Percentiles rank a stretch among this genome's conserved stretches.
These are phyloP conservation scores for Eonycteris spelaea DNA, from an alignment of 2,113 vertebrate genomes.

Conservation along the genomic window DNA sequence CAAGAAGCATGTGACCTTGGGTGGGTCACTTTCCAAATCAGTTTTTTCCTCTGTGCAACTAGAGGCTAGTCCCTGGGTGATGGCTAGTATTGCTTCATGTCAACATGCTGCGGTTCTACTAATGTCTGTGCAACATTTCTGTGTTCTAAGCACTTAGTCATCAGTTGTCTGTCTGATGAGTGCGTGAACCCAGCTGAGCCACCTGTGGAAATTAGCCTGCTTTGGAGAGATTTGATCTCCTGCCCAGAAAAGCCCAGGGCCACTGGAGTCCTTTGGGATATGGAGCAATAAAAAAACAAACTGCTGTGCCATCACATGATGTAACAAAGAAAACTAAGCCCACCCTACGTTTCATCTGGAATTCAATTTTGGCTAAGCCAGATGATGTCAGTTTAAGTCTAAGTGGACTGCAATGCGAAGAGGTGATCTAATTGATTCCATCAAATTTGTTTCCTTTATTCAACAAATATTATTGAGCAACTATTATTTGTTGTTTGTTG, in stretches of 20 bases:
- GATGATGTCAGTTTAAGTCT: not conserved
- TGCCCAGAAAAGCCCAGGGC: constrained; percentile 2
- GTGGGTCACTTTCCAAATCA: not conserved
- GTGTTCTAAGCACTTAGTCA: not conserved
- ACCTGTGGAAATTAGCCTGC: not conserved
- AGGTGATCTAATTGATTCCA: not conserved
- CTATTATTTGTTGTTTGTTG: not conserved
- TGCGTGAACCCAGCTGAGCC: not conserved
- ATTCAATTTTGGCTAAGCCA: not conserved
- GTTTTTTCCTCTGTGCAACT: not conserved
- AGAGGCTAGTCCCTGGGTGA: not conserved
- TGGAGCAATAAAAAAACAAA: not conserved
- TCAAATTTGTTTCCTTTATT: not conserved
- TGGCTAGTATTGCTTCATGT: not conserved
- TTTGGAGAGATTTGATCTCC: constrained; percentile 38
- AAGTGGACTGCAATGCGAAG: not conserved
- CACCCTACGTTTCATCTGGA: not conserved
- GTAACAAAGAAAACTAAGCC: not conserved
- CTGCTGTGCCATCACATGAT: not conserved
- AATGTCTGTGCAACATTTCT: not conserved
- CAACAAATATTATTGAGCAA: not conserved
- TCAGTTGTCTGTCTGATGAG: not conserved
- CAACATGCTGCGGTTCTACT: fast-evolving
- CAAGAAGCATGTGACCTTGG: not conserved
- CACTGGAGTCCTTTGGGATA: not conserved